A percentile compares a stretch with the other conserved stretches of the same genome.
Conservation (phyloP, 1,140 invertebrate species). For the Heliconius melpomene region DNA sequence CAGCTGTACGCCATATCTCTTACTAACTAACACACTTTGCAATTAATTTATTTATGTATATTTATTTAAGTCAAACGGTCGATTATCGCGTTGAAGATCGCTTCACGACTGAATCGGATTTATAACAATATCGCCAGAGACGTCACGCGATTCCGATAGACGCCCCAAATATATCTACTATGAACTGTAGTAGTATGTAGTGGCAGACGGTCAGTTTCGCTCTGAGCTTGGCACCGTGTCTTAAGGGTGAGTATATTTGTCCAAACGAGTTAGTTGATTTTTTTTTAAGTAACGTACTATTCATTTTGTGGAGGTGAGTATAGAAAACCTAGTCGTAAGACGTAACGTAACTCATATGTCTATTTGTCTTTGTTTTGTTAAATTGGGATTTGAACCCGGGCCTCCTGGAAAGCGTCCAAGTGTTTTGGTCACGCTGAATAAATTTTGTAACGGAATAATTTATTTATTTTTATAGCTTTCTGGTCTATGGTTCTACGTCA, state of each 20-base stretch:
- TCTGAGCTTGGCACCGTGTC: slow-evolving; percentile 32
- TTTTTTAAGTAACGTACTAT: neutral
- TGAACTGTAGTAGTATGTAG: slow-evolving; percentile 13
- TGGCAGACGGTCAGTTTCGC: slow-evolving; percentile 23
- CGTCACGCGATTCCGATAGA: slow-evolving; percentile 35
- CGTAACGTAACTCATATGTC: too few species aligned
- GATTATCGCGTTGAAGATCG: slow-evolving; percentile 30
- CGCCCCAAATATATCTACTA: slow-evolving; percentile 50
- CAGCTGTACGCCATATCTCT: slow-evolving; percentile 87
- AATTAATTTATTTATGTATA: neutral
- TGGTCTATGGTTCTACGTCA: too few species aligned
- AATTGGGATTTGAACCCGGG: too few species aligned
- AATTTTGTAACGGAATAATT: too few species aligned
- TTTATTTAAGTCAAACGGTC: slow-evolving; percentile 17
- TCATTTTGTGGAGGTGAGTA: neutral
- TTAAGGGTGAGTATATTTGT: slow-evolving; percentile 19
- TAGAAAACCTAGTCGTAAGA: neutral
- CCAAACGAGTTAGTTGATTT: neutral
- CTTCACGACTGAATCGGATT: slow-evolving; percentile 16
- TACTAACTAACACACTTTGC: neutral
- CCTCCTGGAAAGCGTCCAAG: too few species aligned
- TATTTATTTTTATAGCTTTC: too few species aligned
- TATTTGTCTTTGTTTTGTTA: too few species aligned
- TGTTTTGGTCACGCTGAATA: too few species aligned
- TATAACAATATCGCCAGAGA: slow-evolving; percentile 29